Evolutionary conservation across 1,140 invertebrate genomes (phyloP), one percentile per base, ranked within the genome.

Genomic region (Tyrophagus putrescentiae): DNA sequence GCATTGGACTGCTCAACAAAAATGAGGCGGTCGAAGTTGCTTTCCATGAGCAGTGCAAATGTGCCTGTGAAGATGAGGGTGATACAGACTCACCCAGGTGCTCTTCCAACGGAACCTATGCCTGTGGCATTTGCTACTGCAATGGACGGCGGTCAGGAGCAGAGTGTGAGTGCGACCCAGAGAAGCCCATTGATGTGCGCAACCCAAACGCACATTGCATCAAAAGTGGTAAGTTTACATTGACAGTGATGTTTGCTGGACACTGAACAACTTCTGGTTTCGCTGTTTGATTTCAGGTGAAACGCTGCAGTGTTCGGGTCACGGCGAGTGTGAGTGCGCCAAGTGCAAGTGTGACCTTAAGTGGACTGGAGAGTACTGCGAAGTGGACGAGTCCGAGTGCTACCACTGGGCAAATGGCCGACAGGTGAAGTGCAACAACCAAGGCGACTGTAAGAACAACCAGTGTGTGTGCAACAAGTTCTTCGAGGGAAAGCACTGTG

Each of bases 341-440:
- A 64, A 68, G 6, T 77, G 76, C 65, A 67, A 69, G 11, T 76
- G 75, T 64, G 66, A 67, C 34, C 62, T 66, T 9, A 23, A 11
- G 25, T 59, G 13, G 18, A 25, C 34, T 23, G 91, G 91, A 1
- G 75, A 78, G 60, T 92, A 77, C 71, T 97, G 92, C 70, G 83
- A 96, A 71, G 95, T 90, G 72, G 87, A 95, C 70, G 88, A 95
- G 16, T 95, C 91, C 69, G 85, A 89, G 68, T 79, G 84, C 64
- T 77, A 83, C 70, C 79, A 85, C 68, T 81, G 83, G 27, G n/a
- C n/a, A n/a, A 67, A 79, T 63, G 71, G 91, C 7, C 92, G 88
- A 71, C 85, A 84, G 28, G 84, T 82, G 60, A n/a, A 70, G 33
- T 56, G 36, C 36, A 34, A 39, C 21, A 5, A 23, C 16, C 21